Evolutionary conservation across 2,797 vertebrate species (phyloP), one percentile per base, ranked within the genome.

Genomic region (Sebastes iracundus): DNA sequence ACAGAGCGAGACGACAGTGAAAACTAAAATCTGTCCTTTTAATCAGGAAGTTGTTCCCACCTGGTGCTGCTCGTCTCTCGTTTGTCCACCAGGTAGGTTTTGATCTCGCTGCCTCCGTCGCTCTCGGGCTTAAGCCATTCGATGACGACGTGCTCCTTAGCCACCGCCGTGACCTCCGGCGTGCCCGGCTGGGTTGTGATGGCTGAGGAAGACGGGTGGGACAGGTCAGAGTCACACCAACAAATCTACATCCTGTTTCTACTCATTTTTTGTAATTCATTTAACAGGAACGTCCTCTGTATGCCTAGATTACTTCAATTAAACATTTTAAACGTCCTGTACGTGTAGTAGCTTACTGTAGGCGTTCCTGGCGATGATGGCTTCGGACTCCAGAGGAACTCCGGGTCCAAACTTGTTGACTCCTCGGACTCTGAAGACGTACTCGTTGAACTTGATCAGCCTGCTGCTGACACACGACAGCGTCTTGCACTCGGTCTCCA

Each of bases 371-470:
- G 99, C 99, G 81, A 98, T 91, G 81, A 99, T 77, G 4, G 98
- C 89, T 35, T 97, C 96, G 14, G 99, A 96, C 92, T 99, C 98
- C 83, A 96, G 91, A 73, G 98, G 96, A 80, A 99, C 96, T 88
- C 99, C 99, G 53, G 95, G 85, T 69, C 99, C 99, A 0, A 97
- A 99, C 90, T 99, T 99, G 93, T 99, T 99, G 85, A 99, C 97
- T 85, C 97, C 98, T 91, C 97, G 96, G 74, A 99, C 96, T 93
- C 99, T 96, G 96, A 99, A 99, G 90, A 98, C 91, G 65, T 99
- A 99, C 90, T 99, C 99, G 0, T 99, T 99, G 94, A 97, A 97
- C 93, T 99, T 99, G 89, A 99, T 99, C 74, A 99, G 96, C 83
- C 96, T 96, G 84, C 95, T 95, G 89, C 97, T 98, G 70, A 98